Conservation (phyloP, 2,888 invertebrate genomes). For the Drosophila mayaguana region DNA sequence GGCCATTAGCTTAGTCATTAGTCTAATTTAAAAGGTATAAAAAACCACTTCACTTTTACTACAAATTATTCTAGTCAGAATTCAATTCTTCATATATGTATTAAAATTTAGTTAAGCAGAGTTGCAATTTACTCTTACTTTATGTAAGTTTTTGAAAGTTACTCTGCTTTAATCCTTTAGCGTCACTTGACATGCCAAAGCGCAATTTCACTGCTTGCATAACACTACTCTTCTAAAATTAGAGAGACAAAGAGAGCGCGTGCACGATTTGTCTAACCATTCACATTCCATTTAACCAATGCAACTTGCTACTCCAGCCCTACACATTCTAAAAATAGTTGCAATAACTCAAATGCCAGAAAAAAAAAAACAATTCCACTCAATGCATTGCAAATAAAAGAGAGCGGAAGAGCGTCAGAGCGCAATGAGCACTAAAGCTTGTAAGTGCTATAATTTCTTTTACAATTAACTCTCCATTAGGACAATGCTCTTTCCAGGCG, state of each 20-base stretch:
- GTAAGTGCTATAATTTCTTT: neutral
- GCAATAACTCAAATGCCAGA: neutral
- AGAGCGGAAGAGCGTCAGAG: neutral
- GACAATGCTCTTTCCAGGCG: conserved; percentile 6
- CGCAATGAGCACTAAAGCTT: neutral
- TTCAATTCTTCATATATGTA: neutral
- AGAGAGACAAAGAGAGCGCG: neutral
- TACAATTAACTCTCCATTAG: conserved; percentile 2
- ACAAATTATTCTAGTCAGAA: too few relatives aligned
- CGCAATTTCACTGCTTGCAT: neutral
- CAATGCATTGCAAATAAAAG: neutral
- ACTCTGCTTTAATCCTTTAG: too few relatives aligned
- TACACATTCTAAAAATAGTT: neutral
- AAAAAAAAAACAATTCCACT: neutral
- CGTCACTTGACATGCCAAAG: neutral
- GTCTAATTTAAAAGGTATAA: too few relatives aligned
- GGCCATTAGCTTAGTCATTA: neutral
- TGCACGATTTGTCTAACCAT: neutral
- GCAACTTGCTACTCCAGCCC: neutral
- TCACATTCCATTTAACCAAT: neutral
- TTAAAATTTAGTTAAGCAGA: neutral
- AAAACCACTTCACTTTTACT: too few relatives aligned
- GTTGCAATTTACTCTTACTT: neutral
- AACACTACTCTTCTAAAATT: neutral
- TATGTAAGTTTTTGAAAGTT: too few relatives aligned